Evolutionary conservation across 2,113 vertebrate genomes (phyloP).

Genomic region (Hyaena hyaena): DNA sequence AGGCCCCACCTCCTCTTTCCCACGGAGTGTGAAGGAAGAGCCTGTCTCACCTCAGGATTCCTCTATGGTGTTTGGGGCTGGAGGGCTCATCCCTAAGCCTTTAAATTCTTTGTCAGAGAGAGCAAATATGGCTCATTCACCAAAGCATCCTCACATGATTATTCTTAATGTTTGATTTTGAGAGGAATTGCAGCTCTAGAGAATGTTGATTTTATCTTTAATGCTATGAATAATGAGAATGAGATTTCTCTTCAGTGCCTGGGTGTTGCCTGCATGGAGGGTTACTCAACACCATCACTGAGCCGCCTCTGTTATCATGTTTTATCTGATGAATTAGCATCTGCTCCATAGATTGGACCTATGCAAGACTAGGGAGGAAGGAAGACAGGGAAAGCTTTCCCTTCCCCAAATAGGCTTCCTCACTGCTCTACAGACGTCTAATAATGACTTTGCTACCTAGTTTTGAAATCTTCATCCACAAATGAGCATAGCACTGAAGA

Average conservation of each 20-base stretch:
- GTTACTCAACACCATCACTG: not conserved
- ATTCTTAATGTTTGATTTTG: not conserved
- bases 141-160: not conserved
- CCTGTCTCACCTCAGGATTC: not conserved
- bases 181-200: not conserved
- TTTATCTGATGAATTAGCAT: not conserved
- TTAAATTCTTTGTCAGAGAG: not conserved
- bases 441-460: not conserved
- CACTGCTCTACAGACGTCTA: not conserved
- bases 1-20: not conserved
- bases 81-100: not conserved
- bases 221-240: not conserved
- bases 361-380: not conserved
- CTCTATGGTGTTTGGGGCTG: not conserved
- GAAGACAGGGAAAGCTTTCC: not conserved
- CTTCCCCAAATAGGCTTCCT: not conserved
- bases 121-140: not conserved
- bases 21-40: not conserved
- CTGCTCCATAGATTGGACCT: not conserved
- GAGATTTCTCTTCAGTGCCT: not conserved
- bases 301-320: not conserved
- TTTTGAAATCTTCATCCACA: constrained; percentile 3
- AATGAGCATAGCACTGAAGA: not conserved
- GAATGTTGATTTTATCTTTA: not conserved
- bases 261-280: not conserved